A percentile compares a stretch with the other conserved stretches of the same genome.
Evolutionary conservation across 1,140 invertebrate genomes (phyloP).

Genomic region (Penaeus indicus): DNA sequence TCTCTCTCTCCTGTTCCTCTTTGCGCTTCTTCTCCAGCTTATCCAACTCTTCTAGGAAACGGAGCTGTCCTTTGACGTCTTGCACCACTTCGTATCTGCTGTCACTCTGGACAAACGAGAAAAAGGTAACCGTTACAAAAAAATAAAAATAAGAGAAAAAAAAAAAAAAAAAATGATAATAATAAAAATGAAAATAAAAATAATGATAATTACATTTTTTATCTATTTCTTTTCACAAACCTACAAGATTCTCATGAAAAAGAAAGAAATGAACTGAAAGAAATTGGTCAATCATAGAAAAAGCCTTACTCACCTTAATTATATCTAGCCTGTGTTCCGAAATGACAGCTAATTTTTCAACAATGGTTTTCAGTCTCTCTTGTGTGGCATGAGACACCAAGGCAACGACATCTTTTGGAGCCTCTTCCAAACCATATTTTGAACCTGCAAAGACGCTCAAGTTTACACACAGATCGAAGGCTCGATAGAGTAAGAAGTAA

Average conservation of each 20-base stretch:
- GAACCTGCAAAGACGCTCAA: constrained; percentile 65
- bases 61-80: constrained; percentile 92
- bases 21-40: constrained; percentile 92
- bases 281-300: background rate
- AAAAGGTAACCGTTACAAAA: constrained; percentile 22
- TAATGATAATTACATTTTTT: too few species aligned
- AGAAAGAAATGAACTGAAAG: constrained; percentile 27
- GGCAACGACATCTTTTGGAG: constrained; percentile 87
- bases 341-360: constrained; percentile 93
- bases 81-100: constrained; percentile 88
- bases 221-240: too few species aligned
- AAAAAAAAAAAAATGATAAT: constrained; percentile 36
- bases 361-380: constrained; percentile 90
- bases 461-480: constrained; percentile 27
- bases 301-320: constrained; percentile 78
- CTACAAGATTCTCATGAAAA: background rate
- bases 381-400: constrained; percentile 96
- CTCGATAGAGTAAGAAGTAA: too few species aligned
- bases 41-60: constrained; percentile 96
- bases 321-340: constrained; percentile 95
- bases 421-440: constrained; percentile 87
- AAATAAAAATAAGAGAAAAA: constrained; percentile 36
- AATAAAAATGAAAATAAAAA: too few species aligned
- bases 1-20: constrained; percentile 94
- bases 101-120: constrained; percentile 77